Base-by-base conservation (phyloP, 2,888 invertebrate species). In the Calliphora vomitoria region DNA sequence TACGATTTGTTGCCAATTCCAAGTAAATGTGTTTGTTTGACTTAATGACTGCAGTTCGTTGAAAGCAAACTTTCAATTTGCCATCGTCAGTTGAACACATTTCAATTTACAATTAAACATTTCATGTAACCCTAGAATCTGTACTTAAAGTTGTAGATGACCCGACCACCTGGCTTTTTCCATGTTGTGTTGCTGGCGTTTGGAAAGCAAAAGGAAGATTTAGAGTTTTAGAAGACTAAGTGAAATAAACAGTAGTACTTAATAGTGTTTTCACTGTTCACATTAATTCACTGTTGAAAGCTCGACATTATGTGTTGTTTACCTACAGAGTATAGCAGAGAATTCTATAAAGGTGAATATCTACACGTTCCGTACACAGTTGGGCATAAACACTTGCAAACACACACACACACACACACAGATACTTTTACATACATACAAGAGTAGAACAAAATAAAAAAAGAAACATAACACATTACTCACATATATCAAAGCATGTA, bases 231-330 rank as follows among this genome's bases (percentile, higher is more conserved):
- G 18, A 62, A 41, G 25, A 18, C 62, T 62, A 38, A 55, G 55
- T 20, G 41, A 25, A 64, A 53, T 55, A 35, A 35, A 6, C 35
- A 64, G 1, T n/a, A 50, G 50, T 50, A 50, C 15, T 0, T 50
- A 55, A 20, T 20, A 55, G 53, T 81, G 85, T 69, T 72, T 82
- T 74, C 38, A 82, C 82, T 82, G 84, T 87, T 69, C 38, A 13
- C 74, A 68, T 82, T 87, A 82, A 87, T 79, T 78, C 47, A 85
- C 50, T 85, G 82, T 55, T 87, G 84, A 87, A 85, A 87, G 78
- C 76, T 74, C 68, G 47, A 68, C 82, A 79, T 38, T 62, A 53
- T 53, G 68, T 71, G 68, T 66, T 82, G 82, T 81, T 76, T 80
- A 74, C 60, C 68, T 31, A 31, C 38, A 6, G 47, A 68, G 25